phyloP scores from a whole-genome alignment of 2,797 vertebrate species.

The Adelosebastes latens region DNA sequence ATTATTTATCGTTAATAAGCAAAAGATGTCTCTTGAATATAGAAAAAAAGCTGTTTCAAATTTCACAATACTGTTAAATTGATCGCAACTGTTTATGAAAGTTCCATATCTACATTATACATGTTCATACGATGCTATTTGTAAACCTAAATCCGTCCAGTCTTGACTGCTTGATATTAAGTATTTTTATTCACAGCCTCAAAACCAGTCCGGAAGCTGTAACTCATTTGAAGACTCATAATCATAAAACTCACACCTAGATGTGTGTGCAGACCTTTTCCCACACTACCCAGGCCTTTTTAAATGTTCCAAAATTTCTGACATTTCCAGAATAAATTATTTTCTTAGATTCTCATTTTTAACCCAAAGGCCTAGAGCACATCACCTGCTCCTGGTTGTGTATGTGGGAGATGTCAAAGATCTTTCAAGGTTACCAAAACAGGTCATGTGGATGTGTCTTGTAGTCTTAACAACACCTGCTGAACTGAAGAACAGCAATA shows the following conservation, averaged over 20 bases:
- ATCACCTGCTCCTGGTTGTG: conserved; percentile 39
- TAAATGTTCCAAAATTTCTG: not conserved
- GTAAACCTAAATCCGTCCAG: not conserved
- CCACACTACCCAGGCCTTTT: not conserved
- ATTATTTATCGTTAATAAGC: not conserved
- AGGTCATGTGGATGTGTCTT: conserved; percentile 27
- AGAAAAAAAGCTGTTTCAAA: not conserved
- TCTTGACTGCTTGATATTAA: not conserved
- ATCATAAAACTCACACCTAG: not conserved
- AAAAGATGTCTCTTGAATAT: not conserved
- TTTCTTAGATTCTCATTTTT: not conserved
- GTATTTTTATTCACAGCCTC: not conserved
- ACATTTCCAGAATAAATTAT: not conserved
- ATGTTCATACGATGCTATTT: not conserved
- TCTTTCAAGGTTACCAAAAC: conserved; percentile 55
- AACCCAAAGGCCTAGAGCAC: not conserved
- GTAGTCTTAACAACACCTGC: conserved; percentile 34
- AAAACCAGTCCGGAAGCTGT: not conserved
- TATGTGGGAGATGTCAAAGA: conserved; percentile 33
- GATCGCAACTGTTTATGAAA: not conserved
- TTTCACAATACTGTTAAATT: not conserved
- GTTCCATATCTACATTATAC: not conserved
- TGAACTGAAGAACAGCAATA: conserved; percentile 16
- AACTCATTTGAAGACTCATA: not conserved
- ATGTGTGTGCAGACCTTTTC: not conserved